Evolutionary conservation across 2,888 invertebrate species (phyloP).

Genomic region (Zootermopsis nevadensis): DNA sequence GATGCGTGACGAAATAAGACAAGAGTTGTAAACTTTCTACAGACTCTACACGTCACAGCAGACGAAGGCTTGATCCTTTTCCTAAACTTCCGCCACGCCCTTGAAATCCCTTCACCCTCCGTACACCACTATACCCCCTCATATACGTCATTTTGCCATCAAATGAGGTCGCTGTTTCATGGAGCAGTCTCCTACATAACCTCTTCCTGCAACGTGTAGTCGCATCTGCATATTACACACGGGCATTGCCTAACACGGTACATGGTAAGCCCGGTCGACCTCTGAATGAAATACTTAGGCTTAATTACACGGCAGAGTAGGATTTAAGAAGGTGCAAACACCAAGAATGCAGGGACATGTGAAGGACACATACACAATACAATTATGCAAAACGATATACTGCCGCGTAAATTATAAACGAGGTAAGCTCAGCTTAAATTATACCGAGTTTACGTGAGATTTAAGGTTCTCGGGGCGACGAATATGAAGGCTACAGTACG

Average conservation of each 20-base stretch:
- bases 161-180: slow-evolving; percentile 22
- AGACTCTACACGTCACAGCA: too few species aligned
- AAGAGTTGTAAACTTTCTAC: too few species aligned
- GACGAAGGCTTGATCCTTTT: slow-evolving; percentile 18
- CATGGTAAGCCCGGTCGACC: too few species aligned
- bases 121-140: neutral
- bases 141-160: slow-evolving; percentile 14
- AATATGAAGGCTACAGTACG: too few species aligned
- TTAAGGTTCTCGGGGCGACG: too few species aligned
- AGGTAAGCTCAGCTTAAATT: too few species aligned
- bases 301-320: neutral
- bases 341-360: neutral
- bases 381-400: too few species aligned
- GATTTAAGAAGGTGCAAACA: neutral
- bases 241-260: neutral
- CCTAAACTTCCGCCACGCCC: slow-evolving; percentile 32
- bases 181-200: neutral
- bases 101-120: slow-evolving; percentile 31
- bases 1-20: too few species aligned
- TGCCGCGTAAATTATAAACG: too few species aligned
- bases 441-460: too few species aligned
- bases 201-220: neutral
- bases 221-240: neutral
- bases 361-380: too few species aligned
- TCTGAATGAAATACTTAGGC: neutral